Conservation (phyloP, 2,797 vertebrate genomes). For the Thunnus albacares region DNA sequence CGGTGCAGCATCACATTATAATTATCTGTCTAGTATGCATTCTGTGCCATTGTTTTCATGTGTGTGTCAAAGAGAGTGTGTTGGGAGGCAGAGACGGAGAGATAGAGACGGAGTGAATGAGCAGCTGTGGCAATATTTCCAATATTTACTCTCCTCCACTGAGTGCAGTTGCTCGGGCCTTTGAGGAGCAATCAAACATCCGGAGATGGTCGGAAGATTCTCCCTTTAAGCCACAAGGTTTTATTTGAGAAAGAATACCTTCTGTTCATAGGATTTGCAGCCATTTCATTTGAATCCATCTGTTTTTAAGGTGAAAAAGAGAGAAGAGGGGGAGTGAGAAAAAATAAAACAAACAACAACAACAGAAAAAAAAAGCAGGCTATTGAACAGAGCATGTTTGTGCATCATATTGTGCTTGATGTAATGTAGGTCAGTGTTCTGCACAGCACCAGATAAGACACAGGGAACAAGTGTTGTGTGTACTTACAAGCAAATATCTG, state of each 20-base stretch:
- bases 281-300: conserved; percentile 98
- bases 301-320: conserved; percentile 98
- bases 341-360: conserved; percentile 89
- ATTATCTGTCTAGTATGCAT: conserved; percentile 31
- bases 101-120: conserved; percentile 69
- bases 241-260: conserved; percentile 97
- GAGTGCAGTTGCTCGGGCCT: conserved; percentile 81
- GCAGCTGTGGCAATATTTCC: conserved; percentile 83
- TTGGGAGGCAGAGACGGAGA: conserved; percentile 60
- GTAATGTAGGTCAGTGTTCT: conserved; percentile 99
- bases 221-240: conserved; percentile 93
- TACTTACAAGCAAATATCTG: conserved; percentile 99
- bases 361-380: conserved; percentile 85
- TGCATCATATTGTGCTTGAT: conserved; percentile 99
- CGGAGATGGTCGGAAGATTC: conserved; percentile 95
- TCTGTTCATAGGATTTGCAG: conserved; percentile 98
- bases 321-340: conserved; percentile 62
- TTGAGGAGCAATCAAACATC: conserved; percentile 89
- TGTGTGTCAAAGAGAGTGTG: conserved; percentile 36
- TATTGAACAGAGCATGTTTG: conserved; percentile 97
- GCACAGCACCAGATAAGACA: conserved; percentile 98
- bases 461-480: conserved; percentile 99
- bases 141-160: conserved; percentile 83
- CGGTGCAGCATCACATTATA: conserved; percentile 4
- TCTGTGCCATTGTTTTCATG: conserved; percentile 49